Evolutionary conservation across 2,113 vertebrate species (phyloP).

Genomic region (Orthochromis indermauri): DNA sequence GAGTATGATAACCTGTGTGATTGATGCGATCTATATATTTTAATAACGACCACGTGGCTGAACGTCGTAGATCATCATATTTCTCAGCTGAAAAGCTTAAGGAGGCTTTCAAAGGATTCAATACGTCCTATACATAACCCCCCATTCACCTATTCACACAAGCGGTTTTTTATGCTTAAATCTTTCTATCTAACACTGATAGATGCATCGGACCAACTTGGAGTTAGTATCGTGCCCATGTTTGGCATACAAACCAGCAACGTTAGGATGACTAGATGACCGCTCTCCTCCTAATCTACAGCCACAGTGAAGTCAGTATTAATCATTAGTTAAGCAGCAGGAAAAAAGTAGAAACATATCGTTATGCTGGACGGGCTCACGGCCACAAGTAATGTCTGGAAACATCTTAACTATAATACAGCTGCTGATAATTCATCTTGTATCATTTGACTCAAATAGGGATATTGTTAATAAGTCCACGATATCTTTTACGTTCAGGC

Average conservation of each 20-base stretch:
- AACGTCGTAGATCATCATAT: conserved; percentile 21
- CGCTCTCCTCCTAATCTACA: background rate
- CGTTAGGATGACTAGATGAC: background rate
- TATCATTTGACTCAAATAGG: background rate
- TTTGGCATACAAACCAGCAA: background rate
- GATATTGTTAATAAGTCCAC: background rate
- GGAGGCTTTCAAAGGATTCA: background rate
- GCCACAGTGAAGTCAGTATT: background rate
- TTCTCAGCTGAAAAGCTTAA: conserved; percentile 4
- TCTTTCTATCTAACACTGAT: background rate
- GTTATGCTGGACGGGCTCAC: background rate
- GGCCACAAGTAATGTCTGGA: background rate
- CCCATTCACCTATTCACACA: background rate
- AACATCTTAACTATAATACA: background rate
- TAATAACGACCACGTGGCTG: conserved; percentile 7
- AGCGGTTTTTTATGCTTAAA: background rate
- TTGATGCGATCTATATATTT: conserved; percentile 35
- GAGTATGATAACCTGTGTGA: conserved; percentile 18
- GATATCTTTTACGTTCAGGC: background rate
- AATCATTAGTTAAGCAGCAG: background rate
- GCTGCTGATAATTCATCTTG: background rate
- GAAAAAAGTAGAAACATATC: background rate
- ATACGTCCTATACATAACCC: background rate
- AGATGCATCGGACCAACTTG: background rate
- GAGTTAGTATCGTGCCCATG: background rate